phyloP scores from a whole-genome alignment of 2,797 vertebrate species.

The Odontamblyopus lacepedii region DNA sequence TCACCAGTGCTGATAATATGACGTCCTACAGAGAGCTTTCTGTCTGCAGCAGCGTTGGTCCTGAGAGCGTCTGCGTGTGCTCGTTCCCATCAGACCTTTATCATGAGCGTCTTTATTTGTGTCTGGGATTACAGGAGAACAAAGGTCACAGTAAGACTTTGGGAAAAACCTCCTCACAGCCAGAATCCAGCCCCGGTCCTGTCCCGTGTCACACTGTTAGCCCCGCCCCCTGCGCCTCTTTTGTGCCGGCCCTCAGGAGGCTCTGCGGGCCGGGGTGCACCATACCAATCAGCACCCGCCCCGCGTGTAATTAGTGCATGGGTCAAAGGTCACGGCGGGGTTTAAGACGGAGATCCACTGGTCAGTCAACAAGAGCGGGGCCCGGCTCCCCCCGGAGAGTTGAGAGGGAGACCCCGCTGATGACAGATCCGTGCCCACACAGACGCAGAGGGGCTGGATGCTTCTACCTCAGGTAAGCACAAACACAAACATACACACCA shows the following conservation, averaged over 20 bases:
- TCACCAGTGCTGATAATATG: too few species aligned
- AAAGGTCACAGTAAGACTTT: slow-evolving; percentile 44
- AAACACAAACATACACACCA: too few species aligned
- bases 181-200: slow-evolving; percentile 31
- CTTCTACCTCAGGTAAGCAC: too few species aligned
- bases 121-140: slow-evolving; percentile 50
- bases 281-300: slow-evolving; percentile 59
- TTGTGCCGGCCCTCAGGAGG: slow-evolving; percentile 47
- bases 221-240: slow-evolving; percentile 47
- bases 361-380: slow-evolving; percentile 62
- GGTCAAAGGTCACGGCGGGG: slow-evolving; percentile 71
- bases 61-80: not conserved
- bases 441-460: slow-evolving; percentile 17
- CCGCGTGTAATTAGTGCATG: slow-evolving; percentile 68
- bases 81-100: slow-evolving; percentile 21
- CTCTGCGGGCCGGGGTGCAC: slow-evolving; percentile 36
- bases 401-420: slow-evolving; percentile 83
- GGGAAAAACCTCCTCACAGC: slow-evolving; percentile 31
- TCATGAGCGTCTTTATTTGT: slow-evolving; percentile 38
- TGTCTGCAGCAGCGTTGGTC: not conserved
- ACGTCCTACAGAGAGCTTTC: too few species aligned
- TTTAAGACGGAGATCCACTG: slow-evolving; percentile 61
- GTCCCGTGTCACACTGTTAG: slow-evolving; percentile 39
- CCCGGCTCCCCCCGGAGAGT: slow-evolving; percentile 72
- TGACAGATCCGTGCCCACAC: slow-evolving; percentile 74